Base-by-base conservation (phyloP, 2,888 invertebrate genomes). In the Ellobium chinense region DNA sequence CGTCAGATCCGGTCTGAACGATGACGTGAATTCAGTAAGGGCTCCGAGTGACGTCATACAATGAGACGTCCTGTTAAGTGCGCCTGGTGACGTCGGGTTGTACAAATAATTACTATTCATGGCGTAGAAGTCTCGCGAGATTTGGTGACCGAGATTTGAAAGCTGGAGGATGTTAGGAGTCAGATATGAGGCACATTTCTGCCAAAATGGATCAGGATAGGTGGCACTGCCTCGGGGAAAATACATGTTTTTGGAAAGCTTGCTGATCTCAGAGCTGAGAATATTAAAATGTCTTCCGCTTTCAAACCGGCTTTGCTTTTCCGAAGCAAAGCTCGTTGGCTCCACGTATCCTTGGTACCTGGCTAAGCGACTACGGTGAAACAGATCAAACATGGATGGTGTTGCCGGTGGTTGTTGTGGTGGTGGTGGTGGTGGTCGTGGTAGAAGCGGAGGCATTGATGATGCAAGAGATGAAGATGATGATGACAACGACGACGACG, bases 41-140 rank as follows among this genome's bases (percentile, higher is more conserved):
- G 70, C 73, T 9, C 68, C 39, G 9, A 74, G 34, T 65, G 77
- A 72, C 29, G 77, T 69, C 65, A 60, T 58, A 21, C 36, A 77
- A 12, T 36, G 36, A 2, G 56, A 1, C 7, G 72, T 3, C 37
- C 60, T 58, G 21, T n/a, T 27, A 5, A 27, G 31, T 46, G 9
- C 46, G 46, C 7, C 9, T 0, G 37, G 1, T 5, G 58, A 12
- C 9, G 58, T 7, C 9, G 14, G 58, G 27, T 36, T 56, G 24
- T 14, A 58, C 9, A 27, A 1, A 9, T 36, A 58, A 7, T 34
- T 27, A 12, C 37, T 56, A 24, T 60, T 24, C 29, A 14, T 34
- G 0, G 72, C 18, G 4, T 29, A 14, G 24, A 58, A 60, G 24
- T 72, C 60, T 14, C 37, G 5, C 18, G 36, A 14, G 12, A 36